phyloP scores from a whole-genome alignment of 2,888 invertebrate genomes.

The Polydesmus complanatus region DNA sequence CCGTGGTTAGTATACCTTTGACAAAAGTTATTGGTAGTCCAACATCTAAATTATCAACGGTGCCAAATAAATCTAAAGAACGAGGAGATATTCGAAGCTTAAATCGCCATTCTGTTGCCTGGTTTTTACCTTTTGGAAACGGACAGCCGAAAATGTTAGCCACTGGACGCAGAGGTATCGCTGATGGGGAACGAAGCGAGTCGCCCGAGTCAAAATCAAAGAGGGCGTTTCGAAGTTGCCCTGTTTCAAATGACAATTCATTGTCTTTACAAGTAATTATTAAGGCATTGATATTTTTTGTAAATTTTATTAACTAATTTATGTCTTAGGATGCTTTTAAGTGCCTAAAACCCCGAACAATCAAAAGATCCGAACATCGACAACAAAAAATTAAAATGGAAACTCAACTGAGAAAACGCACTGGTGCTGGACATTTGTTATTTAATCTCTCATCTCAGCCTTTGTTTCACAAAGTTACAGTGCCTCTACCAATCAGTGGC shows the following conservation, averaged over 20 bases:
- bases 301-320: too few species aligned
- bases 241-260: neutral
- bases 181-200: neutral
- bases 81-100: neutral
- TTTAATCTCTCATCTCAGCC: neutral
- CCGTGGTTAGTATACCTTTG: neutral
- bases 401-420: neutral
- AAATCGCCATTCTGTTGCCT: neutral
- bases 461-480: neutral
- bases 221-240: neutral
- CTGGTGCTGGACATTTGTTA: too few species aligned
- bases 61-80: neutral
- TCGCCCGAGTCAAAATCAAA: neutral
- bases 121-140: slow-evolving; percentile 4
- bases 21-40: neutral
- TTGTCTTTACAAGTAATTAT: neutral
- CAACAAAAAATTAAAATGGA: slow-evolving; percentile 5
- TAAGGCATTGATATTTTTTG: too few species aligned
- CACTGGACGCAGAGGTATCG: neutral
- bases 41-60: neutral
- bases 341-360: neutral
- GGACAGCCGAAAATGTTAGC: neutral
- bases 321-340: neutral
- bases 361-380: neutral
- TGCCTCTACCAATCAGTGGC: neutral